Percentiles rank a stretch among this genome's conserved stretches.
phyloP scores from a whole-genome alignment of 2,113 vertebrate genomes.

The Pelodiscus sinensis region DNA sequence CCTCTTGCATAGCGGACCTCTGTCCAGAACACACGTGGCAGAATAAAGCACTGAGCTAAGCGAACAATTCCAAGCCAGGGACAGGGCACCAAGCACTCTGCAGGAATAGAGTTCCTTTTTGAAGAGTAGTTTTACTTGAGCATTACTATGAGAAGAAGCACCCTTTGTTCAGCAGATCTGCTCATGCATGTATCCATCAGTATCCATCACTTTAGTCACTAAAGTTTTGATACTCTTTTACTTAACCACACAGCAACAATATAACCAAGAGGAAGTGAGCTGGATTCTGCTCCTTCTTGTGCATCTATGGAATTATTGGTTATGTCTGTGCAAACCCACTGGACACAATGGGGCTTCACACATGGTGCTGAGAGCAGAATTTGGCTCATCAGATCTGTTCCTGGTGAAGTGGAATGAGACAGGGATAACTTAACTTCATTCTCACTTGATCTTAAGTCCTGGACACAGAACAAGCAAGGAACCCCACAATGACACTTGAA shows the following conservation, averaged over 20 bases:
- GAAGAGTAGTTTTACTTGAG: background rate
- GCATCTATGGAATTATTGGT: background rate
- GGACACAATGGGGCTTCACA: rapidly evolving
- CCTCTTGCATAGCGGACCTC: background rate
- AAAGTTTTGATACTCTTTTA: no score
- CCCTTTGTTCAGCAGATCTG: background rate
- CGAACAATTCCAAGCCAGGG: background rate
- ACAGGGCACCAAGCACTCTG: background rate
- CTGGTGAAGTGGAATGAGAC: rapidly evolving
- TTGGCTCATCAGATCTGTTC: rapidly evolving
- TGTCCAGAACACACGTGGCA: background rate
- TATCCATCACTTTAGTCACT: no score
- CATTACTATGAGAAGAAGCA: background rate
- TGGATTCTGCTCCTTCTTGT: background rate
- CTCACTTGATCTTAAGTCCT: background rate
- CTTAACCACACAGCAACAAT: background rate
- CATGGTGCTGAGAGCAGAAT: rapidly evolving
- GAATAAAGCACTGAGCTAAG: background rate
- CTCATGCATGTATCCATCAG: no score
- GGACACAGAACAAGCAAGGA: rapidly evolving
- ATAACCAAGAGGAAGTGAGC: background rate
- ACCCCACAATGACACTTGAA: rapidly evolving
- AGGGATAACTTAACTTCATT: background rate
- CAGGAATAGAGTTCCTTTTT: background rate
- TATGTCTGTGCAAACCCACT: rapidly evolving